phyloP scores from a whole-genome alignment of 2,797 vertebrate species.

The Balearica regulorum region DNA sequence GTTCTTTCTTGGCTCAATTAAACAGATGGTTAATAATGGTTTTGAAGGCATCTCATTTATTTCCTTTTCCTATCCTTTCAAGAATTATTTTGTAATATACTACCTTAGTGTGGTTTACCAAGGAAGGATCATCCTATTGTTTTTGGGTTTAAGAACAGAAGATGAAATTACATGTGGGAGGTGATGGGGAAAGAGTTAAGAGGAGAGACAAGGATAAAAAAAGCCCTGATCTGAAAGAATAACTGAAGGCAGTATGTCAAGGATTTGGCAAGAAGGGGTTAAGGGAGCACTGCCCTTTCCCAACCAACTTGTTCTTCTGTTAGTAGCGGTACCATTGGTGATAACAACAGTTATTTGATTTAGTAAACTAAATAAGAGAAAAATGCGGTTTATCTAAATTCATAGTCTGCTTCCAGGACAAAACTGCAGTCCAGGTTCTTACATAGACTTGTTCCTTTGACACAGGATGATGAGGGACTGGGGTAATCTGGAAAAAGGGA shows the following conservation, averaged over 20 bases:
- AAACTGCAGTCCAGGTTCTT: neutral
- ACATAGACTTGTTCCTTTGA: neutral
- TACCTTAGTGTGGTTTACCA: neutral
- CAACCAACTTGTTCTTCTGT: neutral
- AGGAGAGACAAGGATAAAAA: neutral
- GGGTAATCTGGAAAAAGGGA: neutral
- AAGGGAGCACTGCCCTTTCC: neutral
- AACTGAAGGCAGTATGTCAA: neutral
- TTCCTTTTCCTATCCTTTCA: neutral
- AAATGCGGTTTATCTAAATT: neutral
- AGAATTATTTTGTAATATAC: neutral
- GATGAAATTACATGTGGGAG: fast-evolving
- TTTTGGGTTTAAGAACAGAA: neutral
- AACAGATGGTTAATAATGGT: neutral
- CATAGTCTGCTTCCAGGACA: neutral
- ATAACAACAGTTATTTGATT: neutral
- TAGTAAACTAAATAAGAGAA: neutral
- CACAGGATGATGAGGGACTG: neutral
- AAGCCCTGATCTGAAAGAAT: neutral
- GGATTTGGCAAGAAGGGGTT: neutral
- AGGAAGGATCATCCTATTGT: neutral
- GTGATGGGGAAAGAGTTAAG: neutral
- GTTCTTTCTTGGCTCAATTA: neutral
- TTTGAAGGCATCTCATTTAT: neutral
- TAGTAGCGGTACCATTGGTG: neutral